Conservation (phyloP, 2,888 invertebrate species). For the Ptilodon capucinus region DNA sequence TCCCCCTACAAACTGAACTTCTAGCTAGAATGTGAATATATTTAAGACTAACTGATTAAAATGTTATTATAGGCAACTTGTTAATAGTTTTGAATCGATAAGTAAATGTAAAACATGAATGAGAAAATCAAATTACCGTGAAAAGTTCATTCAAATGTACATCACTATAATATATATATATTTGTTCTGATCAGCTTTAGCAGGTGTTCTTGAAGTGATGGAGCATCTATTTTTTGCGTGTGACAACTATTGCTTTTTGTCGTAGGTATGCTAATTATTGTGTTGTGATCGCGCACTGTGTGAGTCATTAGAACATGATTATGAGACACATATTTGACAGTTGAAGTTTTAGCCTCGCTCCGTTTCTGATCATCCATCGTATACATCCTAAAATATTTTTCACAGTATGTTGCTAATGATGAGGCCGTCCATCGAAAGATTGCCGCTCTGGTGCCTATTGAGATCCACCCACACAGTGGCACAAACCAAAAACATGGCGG, state of each 20-base stretch:
- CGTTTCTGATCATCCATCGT: background rate
- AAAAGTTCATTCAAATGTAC: too few species aligned
- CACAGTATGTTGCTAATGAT: slow-evolving; percentile 7
- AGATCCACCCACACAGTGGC: slow-evolving; percentile 23
- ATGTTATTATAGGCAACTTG: too few species aligned
- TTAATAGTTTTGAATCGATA: too few species aligned
- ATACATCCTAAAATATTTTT: slow-evolving; percentile 6
- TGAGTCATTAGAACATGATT: background rate
- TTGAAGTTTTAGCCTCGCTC: background rate
- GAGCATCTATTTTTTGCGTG: background rate
- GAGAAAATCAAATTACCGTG: too few species aligned
- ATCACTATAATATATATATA: too few species aligned
- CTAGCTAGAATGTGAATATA: too few species aligned
- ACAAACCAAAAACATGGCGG: slow-evolving; percentile 21
- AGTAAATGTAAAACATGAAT: too few species aligned
- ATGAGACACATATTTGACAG: background rate
- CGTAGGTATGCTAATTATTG: background rate
- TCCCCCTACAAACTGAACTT: too few species aligned
- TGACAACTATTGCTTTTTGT: background rate
- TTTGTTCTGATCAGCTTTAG: too few species aligned
- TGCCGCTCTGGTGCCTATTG: slow-evolving; percentile 2
- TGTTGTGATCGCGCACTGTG: background rate
- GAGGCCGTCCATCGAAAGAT: slow-evolving; percentile 3
- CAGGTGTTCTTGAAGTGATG: background rate
- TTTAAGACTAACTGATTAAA: too few species aligned